Percentiles rank a stretch among this genome's conserved stretches.
These are phyloP conservation scores for Cuculus canorus DNA, from an alignment of 2,797 vertebrate genomes.

Conservation along the genomic window DNA sequence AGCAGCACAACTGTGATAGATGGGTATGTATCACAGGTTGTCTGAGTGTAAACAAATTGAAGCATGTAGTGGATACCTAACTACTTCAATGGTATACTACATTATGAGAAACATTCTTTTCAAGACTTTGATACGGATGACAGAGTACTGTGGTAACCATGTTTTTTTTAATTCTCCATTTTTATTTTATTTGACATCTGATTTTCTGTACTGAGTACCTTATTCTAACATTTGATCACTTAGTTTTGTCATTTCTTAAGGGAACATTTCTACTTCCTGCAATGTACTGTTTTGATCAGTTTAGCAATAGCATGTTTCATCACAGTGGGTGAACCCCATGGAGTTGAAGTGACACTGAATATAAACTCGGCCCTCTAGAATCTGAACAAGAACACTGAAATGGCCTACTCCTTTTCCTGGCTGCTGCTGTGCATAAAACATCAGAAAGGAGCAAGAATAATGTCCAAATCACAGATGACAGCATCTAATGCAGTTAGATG, in stretches of 20 bases:
- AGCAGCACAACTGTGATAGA: neutral
- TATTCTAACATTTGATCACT: neutral
- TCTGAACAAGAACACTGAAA: neutral
- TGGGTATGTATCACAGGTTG: neutral
- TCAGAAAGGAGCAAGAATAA: neutral
- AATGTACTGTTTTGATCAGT: neutral
- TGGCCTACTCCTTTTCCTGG: neutral
- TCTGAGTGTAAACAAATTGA: conserved; percentile 15
- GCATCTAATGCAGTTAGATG: neutral
- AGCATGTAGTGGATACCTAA: neutral
- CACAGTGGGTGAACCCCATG: neutral
- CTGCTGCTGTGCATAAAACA: neutral
- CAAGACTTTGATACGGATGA: neutral
- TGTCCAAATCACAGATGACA: neutral
- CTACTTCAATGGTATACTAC: neutral
- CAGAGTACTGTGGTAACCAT: neutral
- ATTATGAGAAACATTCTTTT: neutral
- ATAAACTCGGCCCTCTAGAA: neutral
- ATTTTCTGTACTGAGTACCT: neutral
- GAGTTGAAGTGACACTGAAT: neutral
- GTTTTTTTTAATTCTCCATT: neutral
- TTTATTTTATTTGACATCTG: neutral
- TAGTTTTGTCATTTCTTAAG: neutral
- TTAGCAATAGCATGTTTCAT: neutral
- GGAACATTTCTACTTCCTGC: neutral